Conservation (phyloP, 2,113 vertebrate species). For the Euleptes europaea region DNA sequence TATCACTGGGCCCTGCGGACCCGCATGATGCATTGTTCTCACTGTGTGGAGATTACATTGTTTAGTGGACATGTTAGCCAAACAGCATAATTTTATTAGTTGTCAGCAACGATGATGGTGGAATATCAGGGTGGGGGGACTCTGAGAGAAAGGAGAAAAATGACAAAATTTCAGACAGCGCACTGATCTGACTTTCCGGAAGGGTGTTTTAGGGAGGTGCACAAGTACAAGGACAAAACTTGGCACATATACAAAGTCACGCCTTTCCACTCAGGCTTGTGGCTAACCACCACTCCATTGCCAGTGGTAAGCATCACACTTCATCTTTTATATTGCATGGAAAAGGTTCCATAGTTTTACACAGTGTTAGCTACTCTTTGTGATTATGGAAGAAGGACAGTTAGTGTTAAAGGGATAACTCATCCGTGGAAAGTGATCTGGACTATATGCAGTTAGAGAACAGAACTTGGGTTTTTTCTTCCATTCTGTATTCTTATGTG, state of each 20-base stretch:
- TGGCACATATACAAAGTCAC: background rate
- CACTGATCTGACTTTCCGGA: background rate
- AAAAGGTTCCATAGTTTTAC: background rate
- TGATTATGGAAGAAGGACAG: background rate
- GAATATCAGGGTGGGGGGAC: background rate
- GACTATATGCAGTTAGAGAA: background rate
- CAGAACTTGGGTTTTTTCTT: background rate
- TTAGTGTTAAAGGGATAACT: background rate
- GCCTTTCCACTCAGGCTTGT: background rate
- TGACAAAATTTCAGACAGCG: background rate
- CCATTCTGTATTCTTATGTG: background rate
- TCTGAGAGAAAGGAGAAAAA: accelerated
- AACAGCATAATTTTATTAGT: constrained; percentile 26
- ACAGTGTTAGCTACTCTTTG: background rate
- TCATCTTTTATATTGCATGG: background rate
- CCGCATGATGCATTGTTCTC: constrained; percentile 6
- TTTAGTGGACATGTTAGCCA: constrained; percentile 33
- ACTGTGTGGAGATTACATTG: constrained; percentile 15
- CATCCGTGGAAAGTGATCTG: background rate
- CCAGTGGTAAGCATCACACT: background rate
- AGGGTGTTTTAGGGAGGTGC: background rate
- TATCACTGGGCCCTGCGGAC: background rate
- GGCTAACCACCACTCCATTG: background rate
- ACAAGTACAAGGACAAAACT: background rate
- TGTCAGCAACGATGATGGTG: constrained; percentile 5